Percentiles rank a stretch among this genome's conserved stretches.
phyloP scores from a whole-genome alignment of 2,888 invertebrate species.

The Bombyx huttoni region DNA sequence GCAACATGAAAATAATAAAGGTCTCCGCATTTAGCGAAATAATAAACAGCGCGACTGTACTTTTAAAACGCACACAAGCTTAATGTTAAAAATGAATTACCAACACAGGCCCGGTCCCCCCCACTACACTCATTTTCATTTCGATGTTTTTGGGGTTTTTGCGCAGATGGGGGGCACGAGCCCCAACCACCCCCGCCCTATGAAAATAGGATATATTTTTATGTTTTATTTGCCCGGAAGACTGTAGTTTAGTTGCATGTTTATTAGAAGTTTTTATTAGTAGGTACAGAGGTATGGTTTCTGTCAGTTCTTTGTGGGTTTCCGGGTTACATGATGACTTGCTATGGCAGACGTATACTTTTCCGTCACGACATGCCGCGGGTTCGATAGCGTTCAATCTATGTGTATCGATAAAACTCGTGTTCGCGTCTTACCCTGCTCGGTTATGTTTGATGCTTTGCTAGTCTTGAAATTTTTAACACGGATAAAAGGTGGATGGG shows the following conservation, averaged over 20 bases:
- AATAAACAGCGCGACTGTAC: slow-evolving; percentile 38
- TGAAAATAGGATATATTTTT: slow-evolving; percentile 74
- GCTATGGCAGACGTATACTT: slow-evolving; percentile 43
- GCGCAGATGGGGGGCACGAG: slow-evolving; percentile 54
- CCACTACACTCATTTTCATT: slow-evolving; percentile 71
- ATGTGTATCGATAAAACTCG: not conserved
- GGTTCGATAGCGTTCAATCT: not conserved
- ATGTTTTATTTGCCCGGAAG: slow-evolving; percentile 73
- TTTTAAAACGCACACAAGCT: slow-evolving; percentile 70
- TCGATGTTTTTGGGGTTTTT: slow-evolving; percentile 74
- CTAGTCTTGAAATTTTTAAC: too few relatives aligned
- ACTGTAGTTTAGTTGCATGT: slow-evolving; percentile 71
- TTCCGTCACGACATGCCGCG: slow-evolving; percentile 44
- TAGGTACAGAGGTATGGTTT: slow-evolving; percentile 44
- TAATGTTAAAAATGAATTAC: slow-evolving; percentile 74
- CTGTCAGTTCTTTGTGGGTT: slow-evolving; percentile 26
- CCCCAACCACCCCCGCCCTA: slow-evolving; percentile 56
- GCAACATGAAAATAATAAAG: too few relatives aligned
- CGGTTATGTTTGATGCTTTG: too few relatives aligned
- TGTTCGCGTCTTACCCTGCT: too few relatives aligned
- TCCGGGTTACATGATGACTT: slow-evolving; percentile 42
- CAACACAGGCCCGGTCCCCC: slow-evolving; percentile 58
- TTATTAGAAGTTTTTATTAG: slow-evolving; percentile 73
- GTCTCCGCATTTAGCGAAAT: not conserved
- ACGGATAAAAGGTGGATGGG: too few relatives aligned